Conservation (phyloP, 2,888 invertebrate genomes). For the Parnassius mnemosyne region DNA sequence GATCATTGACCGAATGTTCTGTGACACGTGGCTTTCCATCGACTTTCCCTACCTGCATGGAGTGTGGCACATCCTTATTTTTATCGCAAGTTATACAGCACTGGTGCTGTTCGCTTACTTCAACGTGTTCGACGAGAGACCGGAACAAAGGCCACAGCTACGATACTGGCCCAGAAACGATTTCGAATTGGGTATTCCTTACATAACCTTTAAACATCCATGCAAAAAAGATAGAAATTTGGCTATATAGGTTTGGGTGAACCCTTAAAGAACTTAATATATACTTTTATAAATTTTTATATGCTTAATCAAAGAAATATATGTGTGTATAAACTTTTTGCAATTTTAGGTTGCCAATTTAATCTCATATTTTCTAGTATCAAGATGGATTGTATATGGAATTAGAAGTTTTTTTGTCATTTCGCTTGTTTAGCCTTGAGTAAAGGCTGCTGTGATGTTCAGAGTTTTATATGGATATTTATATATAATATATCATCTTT, state of each 20-base stretch:
- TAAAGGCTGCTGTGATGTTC: no score
- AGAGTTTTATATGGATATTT: no score
- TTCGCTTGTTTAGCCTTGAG: no score
- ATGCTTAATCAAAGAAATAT: no score
- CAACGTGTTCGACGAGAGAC: slow-evolving; percentile 85
- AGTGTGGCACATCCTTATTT: slow-evolving; percentile 90
- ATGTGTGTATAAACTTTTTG: no score
- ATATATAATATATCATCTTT: no score
- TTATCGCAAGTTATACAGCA: slow-evolving; percentile 88
- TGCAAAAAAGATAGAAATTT: slow-evolving; percentile 69
- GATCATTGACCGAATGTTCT: slow-evolving; percentile 89
- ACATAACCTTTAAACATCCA: slow-evolving; percentile 84
- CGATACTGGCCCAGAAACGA: slow-evolving; percentile 89
- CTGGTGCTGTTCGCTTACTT: slow-evolving; percentile 90
- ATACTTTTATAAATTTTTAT: no score
- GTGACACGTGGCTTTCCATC: slow-evolving; percentile 88
- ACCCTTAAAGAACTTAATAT: no score
- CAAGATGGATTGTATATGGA: no score
- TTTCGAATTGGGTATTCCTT: slow-evolving; percentile 89
- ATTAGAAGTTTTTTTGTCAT: no score
- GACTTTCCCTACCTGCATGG: slow-evolving; percentile 92
- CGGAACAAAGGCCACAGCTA: slow-evolving; percentile 84
- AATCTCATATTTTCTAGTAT: no score
- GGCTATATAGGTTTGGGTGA: slow-evolving; percentile 58
- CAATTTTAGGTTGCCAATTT: no score